These are phyloP conservation scores for Maniola jurtina DNA, from an alignment of 1,140 invertebrate genomes.

Conservation along the genomic window DNA sequence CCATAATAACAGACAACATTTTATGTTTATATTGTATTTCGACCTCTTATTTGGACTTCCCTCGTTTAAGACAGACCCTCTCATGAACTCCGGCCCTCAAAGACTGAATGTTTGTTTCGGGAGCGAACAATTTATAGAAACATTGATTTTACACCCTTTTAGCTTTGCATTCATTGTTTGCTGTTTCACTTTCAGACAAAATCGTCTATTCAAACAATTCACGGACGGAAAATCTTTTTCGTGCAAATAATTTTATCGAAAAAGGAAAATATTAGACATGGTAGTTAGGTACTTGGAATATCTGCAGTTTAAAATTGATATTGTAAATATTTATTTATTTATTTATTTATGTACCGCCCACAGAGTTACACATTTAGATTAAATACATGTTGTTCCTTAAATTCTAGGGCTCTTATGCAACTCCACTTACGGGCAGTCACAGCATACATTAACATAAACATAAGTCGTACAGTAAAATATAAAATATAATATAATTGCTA, in stretches of 20 bases:
- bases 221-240: background rate
- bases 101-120: conserved; percentile 22
- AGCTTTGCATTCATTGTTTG: conserved; percentile 14
- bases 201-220: conserved; percentile 1
- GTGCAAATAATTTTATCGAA: background rate
- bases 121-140: conserved; percentile 13
- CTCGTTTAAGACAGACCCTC: conserved; percentile 21
- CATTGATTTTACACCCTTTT: conserved; percentile 31
- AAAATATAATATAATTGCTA: too few species aligned
- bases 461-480: too few species aligned
- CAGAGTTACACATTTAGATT: too few species aligned
- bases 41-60: conserved; percentile 28
- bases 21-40: background rate
- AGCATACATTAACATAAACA: too few species aligned
- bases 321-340: too few species aligned
- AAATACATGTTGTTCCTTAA: too few species aligned
- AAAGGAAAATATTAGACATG: background rate
- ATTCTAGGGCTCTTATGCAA: too few species aligned
- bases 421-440: too few species aligned
- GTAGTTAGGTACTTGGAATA: too few species aligned
- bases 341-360: too few species aligned
- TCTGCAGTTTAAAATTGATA: too few species aligned
- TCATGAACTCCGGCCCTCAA: conserved; percentile 12
- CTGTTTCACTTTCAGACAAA: background rate
- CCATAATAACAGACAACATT: background rate